A percentile compares a stretch with the other conserved stretches of the same genome.
phyloP scores from a whole-genome alignment of 2,113 vertebrate species.

The Hippocampus abdominalis region DNA sequence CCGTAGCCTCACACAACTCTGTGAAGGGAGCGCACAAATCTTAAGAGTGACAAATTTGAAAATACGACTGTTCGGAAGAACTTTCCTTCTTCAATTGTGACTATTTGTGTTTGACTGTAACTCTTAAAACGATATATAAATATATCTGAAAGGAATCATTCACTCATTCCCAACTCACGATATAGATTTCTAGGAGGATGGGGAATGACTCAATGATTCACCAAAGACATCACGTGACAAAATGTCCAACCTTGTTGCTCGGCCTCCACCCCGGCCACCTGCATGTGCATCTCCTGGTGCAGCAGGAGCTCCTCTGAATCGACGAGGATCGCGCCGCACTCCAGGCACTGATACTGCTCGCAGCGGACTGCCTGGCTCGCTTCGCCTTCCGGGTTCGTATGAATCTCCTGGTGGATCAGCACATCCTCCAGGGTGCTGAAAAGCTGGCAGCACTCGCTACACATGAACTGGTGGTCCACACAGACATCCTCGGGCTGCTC shows the following conservation, averaged over 20 bases:
- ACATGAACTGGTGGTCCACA: constrained; percentile 88
- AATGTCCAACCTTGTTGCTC: constrained; percentile 63
- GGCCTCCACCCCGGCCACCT: constrained; percentile 68
- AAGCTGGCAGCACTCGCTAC: constrained; percentile 84
- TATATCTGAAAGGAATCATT: too few relatives aligned
- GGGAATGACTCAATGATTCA: neutral
- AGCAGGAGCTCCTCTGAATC: constrained; percentile 80
- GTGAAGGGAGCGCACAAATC: neutral
- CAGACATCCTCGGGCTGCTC: constrained; percentile 62
- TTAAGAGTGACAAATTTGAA: neutral
- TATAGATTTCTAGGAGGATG: too few relatives aligned
- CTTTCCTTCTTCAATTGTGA: neutral
- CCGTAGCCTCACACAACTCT: constrained; percentile 70
- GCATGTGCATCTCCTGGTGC: constrained; percentile 86
- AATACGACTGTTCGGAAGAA: neutral
- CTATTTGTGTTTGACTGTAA: neutral
- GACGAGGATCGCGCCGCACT: constrained; percentile 79
- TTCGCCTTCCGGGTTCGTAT: constrained; percentile 59
- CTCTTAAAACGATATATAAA: too few relatives aligned
- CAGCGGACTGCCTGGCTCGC: constrained; percentile 48
- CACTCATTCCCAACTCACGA: too few relatives aligned
- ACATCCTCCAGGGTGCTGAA: constrained; percentile 85
- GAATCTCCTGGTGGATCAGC: constrained; percentile 84
- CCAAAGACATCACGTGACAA: neutral
- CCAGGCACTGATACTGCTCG: constrained; percentile 85